Base-by-base conservation (phyloP, 2,113 vertebrate species). In the Chloropsis hardwickii region DNA sequence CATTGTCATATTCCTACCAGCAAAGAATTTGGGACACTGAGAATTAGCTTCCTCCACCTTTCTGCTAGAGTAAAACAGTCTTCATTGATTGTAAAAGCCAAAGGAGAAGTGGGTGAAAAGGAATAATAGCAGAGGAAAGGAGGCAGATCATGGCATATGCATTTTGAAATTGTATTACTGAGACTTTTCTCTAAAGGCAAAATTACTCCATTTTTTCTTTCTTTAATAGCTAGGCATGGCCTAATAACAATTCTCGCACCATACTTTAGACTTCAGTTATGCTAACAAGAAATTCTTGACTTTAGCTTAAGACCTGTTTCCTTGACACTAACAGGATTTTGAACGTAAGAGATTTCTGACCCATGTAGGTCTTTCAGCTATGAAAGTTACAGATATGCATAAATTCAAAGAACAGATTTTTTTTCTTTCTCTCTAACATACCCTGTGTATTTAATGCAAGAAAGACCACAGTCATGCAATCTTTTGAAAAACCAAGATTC, bases 91-190 rank as follows among this genome's bases (percentile, higher is more conserved):
- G 16, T 25, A 47, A 56, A 7, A 67, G 20, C 12, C 44, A 83
- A 27, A 66, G 10, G 8, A 37, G 11, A 22, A 58, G 21, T 16
- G 10, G n/a, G 6, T 19, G 10, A 65, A 37, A 44, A 27, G 13
- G 17, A 72, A 14, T n/a, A 83, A 57, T 2, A 50, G 31, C 47
- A 74, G 21, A 60, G 29, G 39, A 74, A n/a, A 80, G 24, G 19
- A 17, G 11, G 7, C 4, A 81, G 33, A 16, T n/a, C 21, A 39
- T 1, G 1, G 15, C 5, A 54, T 7, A 29, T 1, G 10, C 1
- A 3, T n/a, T 83, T 67, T 66, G 28, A 58, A 77, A 64, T 25
- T 22, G 5, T 31, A 24, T 54, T 56, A 40, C 35, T 35, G 19
- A 71, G 28, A 31, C 62, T 47, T 83, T 16, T 37, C 57, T 76